Conservation (phyloP, 2,113 vertebrate genomes). For the Tricholaema leucomelas region DNA sequence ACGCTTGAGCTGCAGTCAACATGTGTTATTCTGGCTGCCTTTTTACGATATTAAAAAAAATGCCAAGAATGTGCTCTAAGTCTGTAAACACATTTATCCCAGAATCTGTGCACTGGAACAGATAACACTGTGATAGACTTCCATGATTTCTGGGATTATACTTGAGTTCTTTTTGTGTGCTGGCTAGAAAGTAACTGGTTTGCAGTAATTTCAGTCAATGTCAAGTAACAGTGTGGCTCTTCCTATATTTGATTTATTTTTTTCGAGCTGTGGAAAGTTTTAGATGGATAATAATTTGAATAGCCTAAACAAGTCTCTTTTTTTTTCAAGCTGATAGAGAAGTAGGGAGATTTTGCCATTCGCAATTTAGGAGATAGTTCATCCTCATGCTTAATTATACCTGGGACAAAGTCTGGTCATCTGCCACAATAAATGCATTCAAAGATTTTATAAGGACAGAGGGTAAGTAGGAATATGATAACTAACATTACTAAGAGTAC, state of each 20-base stretch:
- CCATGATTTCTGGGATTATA: background rate
- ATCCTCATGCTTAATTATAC: background rate
- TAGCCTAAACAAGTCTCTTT: fast-evolving
- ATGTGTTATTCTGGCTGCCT: background rate
- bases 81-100: background rate
- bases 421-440: background rate
- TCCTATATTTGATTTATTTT: background rate
- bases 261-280: background rate
- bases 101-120: background rate
- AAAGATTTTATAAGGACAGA: background rate
- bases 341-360: background rate
- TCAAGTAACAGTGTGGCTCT: background rate
- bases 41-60: background rate
- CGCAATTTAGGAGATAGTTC: background rate
- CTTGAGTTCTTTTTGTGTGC: background rate
- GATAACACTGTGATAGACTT: background rate
- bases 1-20: background rate
- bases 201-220: background rate
- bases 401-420: background rate
- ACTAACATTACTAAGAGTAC: background rate
- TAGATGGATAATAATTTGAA: background rate
- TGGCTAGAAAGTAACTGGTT: background rate
- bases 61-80: background rate
- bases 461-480: background rate
- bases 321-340: background rate